Evolutionary conservation across 2,888 invertebrate species (phyloP).

Genomic region (Brenthis ino): DNA sequence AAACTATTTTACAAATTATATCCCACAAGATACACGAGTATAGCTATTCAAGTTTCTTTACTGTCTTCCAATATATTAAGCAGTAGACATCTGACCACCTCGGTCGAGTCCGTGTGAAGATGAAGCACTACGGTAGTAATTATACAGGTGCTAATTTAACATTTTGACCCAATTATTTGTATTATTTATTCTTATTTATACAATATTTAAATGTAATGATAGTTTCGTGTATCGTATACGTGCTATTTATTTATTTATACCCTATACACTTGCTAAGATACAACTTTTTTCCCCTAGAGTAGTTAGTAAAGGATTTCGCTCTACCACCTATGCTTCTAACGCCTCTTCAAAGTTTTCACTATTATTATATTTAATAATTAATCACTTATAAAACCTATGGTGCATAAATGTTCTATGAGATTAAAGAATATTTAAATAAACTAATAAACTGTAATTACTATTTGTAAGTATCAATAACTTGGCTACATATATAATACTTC

Average conservation of each 20-base stretch:
- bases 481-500: conserved; percentile 44
- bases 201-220: conserved; percentile 17
- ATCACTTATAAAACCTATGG: conserved; percentile 61
- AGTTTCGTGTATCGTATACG: conserved; percentile 23
- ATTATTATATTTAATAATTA: conserved; percentile 38
- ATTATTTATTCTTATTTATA: conserved; percentile 25
- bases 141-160: conserved; percentile 68
- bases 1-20: not conserved
- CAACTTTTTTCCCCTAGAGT: conserved; percentile 40
- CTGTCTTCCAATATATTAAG: conserved; percentile 75
- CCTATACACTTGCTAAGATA: conserved; percentile 24
- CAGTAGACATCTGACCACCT: conserved; percentile 49
- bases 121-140: conserved; percentile 59
- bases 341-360: conserved; percentile 45
- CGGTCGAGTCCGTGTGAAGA: not conserved
- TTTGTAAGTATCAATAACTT: conserved; percentile 52
- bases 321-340: conserved; percentile 51
- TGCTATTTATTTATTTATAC: conserved; percentile 28
- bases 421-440: conserved; percentile 58
- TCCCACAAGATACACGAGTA: conserved; percentile 4
- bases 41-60: conserved; percentile 54
- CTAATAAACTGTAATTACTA: conserved; percentile 46
- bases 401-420: conserved; percentile 65
- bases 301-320: conserved; percentile 50
- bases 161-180: conserved; percentile 31